Base-by-base conservation (phyloP, 2,797 vertebrate species). In the Danio choprae region DNA sequence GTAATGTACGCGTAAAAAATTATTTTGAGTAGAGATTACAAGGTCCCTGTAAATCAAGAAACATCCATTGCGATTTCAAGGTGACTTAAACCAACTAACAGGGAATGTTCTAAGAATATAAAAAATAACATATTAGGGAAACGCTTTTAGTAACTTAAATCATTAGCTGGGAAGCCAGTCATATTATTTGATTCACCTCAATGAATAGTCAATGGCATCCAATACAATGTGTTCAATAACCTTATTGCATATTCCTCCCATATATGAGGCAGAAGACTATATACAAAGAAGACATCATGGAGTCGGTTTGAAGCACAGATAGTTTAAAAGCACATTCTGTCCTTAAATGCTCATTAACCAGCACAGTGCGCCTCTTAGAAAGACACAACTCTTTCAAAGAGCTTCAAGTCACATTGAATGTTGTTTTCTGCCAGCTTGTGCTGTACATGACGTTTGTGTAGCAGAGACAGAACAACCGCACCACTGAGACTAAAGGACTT, bases 281-380 rank as follows among this genome's bases (percentile, higher is more conserved):
- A 36, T 5, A 63, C 9, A 41, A 36, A 62, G 13, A 22, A 0
- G 40, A 73, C 68, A 63, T 69, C 62, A 77, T 56, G 40, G 81
- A 48, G 6, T 9, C 56, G 63, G 69, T 69, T 22, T 38, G 36
- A 77, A 80, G 77, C 56, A 41, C 46, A 62, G 62, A 82, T 70
- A 43, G 51, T 82, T 84, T 82, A 59, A 80, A 71, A 82, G 74
- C 81, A 70, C 78, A 81, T 74, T 75, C 59, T 74, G 20, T 53
- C 41, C 63, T 74, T 79, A 64, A 53, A 74, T 74, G 69, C 74
- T 83, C 64, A 83, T 83, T 78, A 83, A 41, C 50, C 70, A 65
- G 53, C 81, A 48, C 41, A 80, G 46, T 44, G 4, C 75, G 53
- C 36, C 63, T 72, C 69, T 69, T 74, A 79, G 74, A 79, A 71